phyloP scores from a whole-genome alignment of 2,797 vertebrate species.

The Margarornis squamiger region DNA sequence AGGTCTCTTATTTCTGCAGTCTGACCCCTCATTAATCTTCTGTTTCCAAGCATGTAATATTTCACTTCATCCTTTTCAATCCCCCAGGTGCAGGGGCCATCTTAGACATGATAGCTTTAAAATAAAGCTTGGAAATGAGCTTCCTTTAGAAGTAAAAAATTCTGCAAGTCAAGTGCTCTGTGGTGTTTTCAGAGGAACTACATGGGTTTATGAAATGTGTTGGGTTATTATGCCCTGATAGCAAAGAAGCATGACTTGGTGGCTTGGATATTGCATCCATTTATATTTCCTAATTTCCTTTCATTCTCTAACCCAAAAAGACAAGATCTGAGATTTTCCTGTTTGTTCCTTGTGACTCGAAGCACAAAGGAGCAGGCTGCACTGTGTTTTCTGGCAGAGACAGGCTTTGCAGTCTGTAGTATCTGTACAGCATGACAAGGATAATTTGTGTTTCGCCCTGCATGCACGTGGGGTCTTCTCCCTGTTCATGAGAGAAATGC shows the following conservation, averaged over 20 bases:
- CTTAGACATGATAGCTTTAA: background rate
- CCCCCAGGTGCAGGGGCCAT: background rate
- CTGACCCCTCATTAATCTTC: background rate
- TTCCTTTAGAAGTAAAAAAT: background rate
- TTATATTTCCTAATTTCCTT: conserved; percentile 51
- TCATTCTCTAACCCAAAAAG: background rate
- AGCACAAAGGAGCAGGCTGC: conserved; percentile 2
- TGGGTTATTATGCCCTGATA: background rate
- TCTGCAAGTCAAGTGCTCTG: background rate
- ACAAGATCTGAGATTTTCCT: conserved; percentile 31
- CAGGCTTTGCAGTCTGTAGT: background rate
- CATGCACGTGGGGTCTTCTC: background rate
- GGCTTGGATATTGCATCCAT: background rate
- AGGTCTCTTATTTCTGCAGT: background rate
- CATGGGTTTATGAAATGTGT: background rate
- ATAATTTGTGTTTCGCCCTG: background rate
- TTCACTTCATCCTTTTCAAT: background rate
- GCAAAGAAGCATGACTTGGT: background rate
- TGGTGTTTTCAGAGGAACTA: background rate
- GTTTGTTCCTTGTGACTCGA: background rate
- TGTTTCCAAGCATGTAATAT: background rate
- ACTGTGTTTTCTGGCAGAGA: background rate
- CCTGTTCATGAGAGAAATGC: background rate
- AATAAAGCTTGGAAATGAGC: background rate
- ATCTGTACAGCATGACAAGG: background rate